Evolutionary conservation across 53 echinoderm and acorn worm species (phyloP).

Genomic region (Astropecten irregularis): DNA sequence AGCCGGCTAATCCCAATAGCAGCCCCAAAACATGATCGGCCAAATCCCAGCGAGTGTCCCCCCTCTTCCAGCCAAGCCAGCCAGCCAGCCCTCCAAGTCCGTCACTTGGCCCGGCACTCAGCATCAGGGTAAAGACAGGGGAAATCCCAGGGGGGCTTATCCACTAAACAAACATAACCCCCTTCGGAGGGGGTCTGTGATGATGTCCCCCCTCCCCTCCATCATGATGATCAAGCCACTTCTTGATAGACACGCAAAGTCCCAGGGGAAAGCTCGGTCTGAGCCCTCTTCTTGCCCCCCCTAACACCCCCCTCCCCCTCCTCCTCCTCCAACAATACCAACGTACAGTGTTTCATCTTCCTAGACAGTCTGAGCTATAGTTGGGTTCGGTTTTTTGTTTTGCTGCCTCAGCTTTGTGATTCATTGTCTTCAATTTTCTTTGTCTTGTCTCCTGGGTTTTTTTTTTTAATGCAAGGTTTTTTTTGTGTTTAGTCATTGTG

Average conservation of each 20-base stretch:
- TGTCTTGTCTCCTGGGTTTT: too few relatives aligned
- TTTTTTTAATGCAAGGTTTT: neutral
- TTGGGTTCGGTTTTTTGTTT: too few relatives aligned
- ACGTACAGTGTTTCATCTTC: neutral
- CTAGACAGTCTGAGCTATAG: slow-evolving; percentile 3
- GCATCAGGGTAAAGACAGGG: neutral
- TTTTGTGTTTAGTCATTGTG: slow-evolving; percentile 27
- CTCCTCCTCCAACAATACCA: too few relatives aligned
- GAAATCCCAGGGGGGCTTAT: slow-evolving; percentile 22
- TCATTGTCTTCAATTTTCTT: too few relatives aligned
- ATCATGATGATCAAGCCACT: neutral
- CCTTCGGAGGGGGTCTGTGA: neutral
- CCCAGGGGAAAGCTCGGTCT: slow-evolving; percentile 28
- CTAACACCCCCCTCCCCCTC: too few relatives aligned
- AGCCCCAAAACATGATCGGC: neutral
- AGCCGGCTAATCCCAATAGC: neutral
- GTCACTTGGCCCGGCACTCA: neutral
- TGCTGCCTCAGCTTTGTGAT: slow-evolving; percentile 5
- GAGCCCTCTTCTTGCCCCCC: neutral
- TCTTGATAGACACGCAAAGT: slow-evolving; percentile 37
- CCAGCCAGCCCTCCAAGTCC: neutral
- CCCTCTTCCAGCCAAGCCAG: neutral
- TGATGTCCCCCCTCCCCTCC: too few relatives aligned
- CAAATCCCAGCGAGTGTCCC: neutral
- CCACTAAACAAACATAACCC: slow-evolving; percentile 23